Conservation (phyloP, 2,113 vertebrate species). For the Bujurquina vittata region DNA sequence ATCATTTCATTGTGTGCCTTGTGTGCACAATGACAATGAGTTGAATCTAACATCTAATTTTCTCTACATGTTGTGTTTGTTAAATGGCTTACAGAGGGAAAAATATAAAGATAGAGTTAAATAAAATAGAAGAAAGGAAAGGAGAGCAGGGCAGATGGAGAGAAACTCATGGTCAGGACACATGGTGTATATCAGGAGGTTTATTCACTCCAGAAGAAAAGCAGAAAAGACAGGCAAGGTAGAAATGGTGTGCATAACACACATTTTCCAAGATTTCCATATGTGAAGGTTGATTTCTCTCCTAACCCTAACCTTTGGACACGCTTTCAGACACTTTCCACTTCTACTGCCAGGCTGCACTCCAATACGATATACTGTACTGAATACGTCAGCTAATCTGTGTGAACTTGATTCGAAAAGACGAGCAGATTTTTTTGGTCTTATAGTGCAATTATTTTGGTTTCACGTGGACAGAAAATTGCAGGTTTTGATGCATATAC, state of each 20-base stretch:
- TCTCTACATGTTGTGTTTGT: neutral
- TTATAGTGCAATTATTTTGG: neutral
- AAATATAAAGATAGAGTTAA: neutral
- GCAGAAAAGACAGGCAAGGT: constrained; percentile 24
- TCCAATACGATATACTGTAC: neutral
- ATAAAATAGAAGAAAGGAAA: neutral
- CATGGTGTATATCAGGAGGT: constrained; percentile 8
- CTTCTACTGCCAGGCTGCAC: constrained; percentile 29
- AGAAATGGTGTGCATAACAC: constrained; percentile 15
- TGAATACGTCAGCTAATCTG: neutral
- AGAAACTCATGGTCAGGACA: neutral
- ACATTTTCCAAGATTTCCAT: constrained; percentile 50
- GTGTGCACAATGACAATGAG: no score
- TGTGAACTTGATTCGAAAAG: neutral
- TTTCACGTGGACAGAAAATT: neutral
- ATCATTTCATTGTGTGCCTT: no score
- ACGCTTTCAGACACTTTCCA: constrained; percentile 52
- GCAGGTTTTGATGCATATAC: neutral
- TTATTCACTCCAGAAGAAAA: constrained; percentile 21
- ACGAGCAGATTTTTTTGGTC: no score
- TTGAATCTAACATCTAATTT: no score
- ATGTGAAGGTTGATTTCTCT: constrained; percentile 27
- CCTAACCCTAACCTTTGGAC: constrained; percentile 27
- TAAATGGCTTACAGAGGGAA: neutral
- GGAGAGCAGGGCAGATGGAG: neutral